phyloP scores from a whole-genome alignment of 2,113 vertebrate genomes.

The Gambusia affinis region DNA sequence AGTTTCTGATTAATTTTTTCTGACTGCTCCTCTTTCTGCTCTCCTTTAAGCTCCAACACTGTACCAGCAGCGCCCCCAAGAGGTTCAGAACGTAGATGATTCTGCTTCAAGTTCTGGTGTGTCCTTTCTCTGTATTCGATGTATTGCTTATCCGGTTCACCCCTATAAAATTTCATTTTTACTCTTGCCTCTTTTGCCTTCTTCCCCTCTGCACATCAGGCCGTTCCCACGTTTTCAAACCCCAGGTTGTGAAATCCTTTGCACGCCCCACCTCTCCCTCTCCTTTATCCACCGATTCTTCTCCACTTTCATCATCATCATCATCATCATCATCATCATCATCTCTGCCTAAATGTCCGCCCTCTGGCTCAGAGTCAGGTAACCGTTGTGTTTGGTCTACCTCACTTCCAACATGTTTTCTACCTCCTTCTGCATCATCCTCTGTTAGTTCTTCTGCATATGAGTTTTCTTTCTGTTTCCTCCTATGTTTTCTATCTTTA shows the following conservation, averaged over 20 bases:
- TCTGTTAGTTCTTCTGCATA: not conserved
- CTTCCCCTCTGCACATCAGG: constrained; percentile 28
- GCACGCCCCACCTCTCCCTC: constrained; percentile 69
- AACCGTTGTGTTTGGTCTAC: constrained; percentile 16
- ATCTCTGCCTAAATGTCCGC: constrained; percentile 29
- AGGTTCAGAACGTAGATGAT: constrained; percentile 42
- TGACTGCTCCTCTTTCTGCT: constrained; percentile 3
- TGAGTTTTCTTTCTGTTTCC: not conserved
- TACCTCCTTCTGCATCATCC: not conserved
- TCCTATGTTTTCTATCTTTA: not conserved
- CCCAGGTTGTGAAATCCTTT: constrained; percentile 64
- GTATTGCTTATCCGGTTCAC: not conserved
- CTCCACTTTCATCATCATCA: constrained; percentile 13
- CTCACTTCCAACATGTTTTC: not conserved
- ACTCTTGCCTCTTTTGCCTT: not conserved
- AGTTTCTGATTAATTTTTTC: not conserved
- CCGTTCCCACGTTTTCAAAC: constrained; percentile 65
- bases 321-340: not conserved
- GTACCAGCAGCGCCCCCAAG: constrained; percentile 43
- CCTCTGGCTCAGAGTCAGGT: constrained; percentile 65
- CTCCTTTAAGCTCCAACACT: constrained; percentile 49
- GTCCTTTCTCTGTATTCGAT: constrained; percentile 13
- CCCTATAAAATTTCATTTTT: not conserved
- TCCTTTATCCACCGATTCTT: constrained; percentile 48
- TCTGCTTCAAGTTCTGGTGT: constrained; percentile 43